Evolutionary conservation across 2,888 invertebrate species (phyloP).

Genomic region (Xanthia togata): DNA sequence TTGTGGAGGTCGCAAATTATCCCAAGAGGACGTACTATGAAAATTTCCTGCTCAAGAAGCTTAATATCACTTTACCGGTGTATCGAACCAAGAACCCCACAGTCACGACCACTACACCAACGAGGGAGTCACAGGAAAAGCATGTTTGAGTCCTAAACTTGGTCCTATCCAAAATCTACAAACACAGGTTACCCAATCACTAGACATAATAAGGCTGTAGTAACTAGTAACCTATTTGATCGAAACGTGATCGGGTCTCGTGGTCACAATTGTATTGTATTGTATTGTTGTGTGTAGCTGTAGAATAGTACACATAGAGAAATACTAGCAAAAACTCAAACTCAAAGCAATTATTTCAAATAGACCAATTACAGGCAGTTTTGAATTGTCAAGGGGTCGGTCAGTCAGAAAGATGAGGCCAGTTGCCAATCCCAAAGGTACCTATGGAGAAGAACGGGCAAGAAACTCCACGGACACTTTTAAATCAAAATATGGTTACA

Average conservation of each 20-base stretch:
- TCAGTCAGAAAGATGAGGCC: no score
- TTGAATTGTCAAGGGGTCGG: no score
- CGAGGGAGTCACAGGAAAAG: neutral
- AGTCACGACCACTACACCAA: no score
- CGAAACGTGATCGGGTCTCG: conserved; percentile 53
- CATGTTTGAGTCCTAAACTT: neutral
- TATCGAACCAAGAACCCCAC: neutral
- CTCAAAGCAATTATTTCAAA: no score
- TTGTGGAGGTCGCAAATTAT: no score
- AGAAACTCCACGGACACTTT: no score
- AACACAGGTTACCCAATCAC: conserved; percentile 31
- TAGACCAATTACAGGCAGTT: no score
- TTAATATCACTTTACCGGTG: neutral
- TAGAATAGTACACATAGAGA: conserved; percentile 43
- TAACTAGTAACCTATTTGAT: conserved; percentile 22
- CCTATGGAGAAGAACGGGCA: no score
- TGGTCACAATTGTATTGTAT: conserved; percentile 30
- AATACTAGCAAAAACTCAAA: conserved; percentile 11
- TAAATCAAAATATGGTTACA: no score
- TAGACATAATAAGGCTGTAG: conserved; percentile 2
- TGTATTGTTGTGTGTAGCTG: no score
- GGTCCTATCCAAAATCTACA: neutral
- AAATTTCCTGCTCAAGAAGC: neutral
- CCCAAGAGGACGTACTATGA: no score
- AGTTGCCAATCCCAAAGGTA: no score